Base-by-base conservation (phyloP, 2,797 vertebrate genomes). In the Dryobates pubescens region DNA sequence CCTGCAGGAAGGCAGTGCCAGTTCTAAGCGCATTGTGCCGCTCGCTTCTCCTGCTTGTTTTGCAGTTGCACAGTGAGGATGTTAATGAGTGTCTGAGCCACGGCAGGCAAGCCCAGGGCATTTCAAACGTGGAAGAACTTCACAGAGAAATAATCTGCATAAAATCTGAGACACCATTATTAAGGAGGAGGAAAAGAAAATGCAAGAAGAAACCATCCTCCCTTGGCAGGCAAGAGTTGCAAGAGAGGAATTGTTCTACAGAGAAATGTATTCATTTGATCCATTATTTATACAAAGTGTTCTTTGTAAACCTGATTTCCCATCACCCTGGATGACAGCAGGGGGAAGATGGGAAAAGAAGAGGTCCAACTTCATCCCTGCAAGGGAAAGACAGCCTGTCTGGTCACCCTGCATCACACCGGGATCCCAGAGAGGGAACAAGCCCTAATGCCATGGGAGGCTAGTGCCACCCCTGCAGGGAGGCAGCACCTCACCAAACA, bases 251-350 rank as follows among this genome's bases (percentile, higher is more conserved):
- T 89, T 82, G 93, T 70, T 94, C 91, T 93, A 89, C 86, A 88
- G 93, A 95, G 87, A 96, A 95, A 95, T 86, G 71, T 93, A 96
- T 96, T 95, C 93, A 81, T 96, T 96, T 96, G 96, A 96, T 96
- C 95, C 95, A 96, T 96, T 96, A 96, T 96, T 96, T 96, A 96
- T 96, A 96, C 86, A 96, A 95, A 96, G 87, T 88, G 87, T 70
- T 94, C 96, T 96, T 96, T 96, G 95, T 96, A 96, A 94, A 95
- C 68, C 87, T 86, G 76, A 89, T 88, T 96, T 93, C 87, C 80
- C 89, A 76, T 95, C 93, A 88, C 73, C 68, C 82, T 78, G 73
- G 72, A 78, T 96, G 93, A 96, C 91, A 96, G 96, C 80, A 74
- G 87, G 45, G 51, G 80, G 82, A 89, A 94, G 72, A 89, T 67